Evolutionary conservation across 2,888 invertebrate genomes (phyloP).

Genomic region (Andrena bicolor): DNA sequence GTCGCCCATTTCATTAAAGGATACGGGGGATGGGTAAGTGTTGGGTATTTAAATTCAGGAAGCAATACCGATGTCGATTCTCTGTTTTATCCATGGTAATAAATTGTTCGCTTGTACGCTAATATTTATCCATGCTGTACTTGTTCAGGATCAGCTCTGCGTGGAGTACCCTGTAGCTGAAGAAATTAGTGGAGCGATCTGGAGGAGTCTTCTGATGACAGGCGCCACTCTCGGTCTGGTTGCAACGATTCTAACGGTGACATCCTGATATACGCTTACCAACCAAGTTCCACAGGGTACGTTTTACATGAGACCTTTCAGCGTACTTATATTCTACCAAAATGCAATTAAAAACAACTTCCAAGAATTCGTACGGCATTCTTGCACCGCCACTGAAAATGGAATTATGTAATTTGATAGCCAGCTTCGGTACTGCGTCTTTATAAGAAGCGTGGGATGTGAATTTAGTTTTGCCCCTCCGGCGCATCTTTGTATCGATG

Average conservation of each 20-base stretch:
- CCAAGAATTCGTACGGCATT: constrained; percentile 39
- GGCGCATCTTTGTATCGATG: constrained; percentile 59
- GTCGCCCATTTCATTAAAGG: constrained; percentile 84
- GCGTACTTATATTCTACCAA: constrained; percentile 82
- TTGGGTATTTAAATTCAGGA: too few relatives aligned
- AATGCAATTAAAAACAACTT: constrained; percentile 67
- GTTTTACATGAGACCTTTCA: constrained; percentile 62
- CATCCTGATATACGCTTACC: constrained; percentile 77
- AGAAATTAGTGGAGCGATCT: constrained; percentile 83
- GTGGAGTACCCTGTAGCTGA: constrained; percentile 83
- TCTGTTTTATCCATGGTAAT: not conserved
- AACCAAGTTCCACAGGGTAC: constrained; percentile 51
- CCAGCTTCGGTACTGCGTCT: constrained; percentile 29
- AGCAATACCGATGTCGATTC: not conserved
- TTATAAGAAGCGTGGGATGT: constrained; percentile 42
- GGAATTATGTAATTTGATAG: constrained; percentile 46
- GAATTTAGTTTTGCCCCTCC: constrained; percentile 32
- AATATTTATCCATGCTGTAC: not conserved
- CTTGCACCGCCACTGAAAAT: constrained; percentile 43
- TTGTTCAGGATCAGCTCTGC: constrained; percentile 81
- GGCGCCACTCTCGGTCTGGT: constrained; percentile 83
- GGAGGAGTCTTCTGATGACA: constrained; percentile 83
- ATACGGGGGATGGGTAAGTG: constrained; percentile 85
- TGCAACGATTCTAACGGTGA: constrained; percentile 83
- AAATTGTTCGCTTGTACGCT: not conserved